Evolutionary conservation across 2,888 invertebrate genomes (phyloP).

Genomic region (Melolontha melolontha): DNA sequence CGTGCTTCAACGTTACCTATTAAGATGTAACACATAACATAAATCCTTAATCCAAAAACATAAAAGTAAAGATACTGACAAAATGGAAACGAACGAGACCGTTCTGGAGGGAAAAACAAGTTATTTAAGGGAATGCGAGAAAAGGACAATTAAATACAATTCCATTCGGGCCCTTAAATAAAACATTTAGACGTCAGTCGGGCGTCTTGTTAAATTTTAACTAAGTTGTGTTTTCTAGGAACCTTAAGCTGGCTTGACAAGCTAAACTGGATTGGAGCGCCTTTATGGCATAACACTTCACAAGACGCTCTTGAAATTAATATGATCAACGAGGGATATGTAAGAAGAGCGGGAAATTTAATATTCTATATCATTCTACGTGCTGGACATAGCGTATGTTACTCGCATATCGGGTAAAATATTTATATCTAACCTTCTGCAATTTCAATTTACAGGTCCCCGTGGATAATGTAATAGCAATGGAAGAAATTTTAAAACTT

Average conservation of each 20-base stretch:
- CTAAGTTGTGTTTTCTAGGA: slow-evolving; percentile 64
- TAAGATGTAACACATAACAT: too few species aligned
- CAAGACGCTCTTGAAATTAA: slow-evolving; percentile 76
- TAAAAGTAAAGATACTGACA: too few species aligned
- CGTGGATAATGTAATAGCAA: slow-evolving; percentile 54
- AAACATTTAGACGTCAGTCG: slow-evolving; percentile 25
- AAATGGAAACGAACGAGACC: not conserved
- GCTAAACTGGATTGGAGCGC: slow-evolving; percentile 74
- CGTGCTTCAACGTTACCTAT: too few species aligned
- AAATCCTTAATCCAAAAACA: too few species aligned
- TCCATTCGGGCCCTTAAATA: slow-evolving; percentile 27
- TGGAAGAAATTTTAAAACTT: slow-evolving; percentile 53
- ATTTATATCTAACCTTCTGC: slow-evolving; percentile 16
- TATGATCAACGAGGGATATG: slow-evolving; percentile 77
- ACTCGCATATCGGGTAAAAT: slow-evolving; percentile 13
- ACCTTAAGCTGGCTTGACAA: slow-evolving; percentile 81
- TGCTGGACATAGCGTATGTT: slow-evolving; percentile 82
- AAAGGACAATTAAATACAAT: slow-evolving; percentile 34
- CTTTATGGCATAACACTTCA: slow-evolving; percentile 73
- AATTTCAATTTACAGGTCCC: slow-evolving; percentile 52
- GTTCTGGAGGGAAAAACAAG: not conserved
- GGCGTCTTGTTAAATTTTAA: slow-evolving; percentile 25
- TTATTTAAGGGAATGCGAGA: slow-evolving; percentile 19
- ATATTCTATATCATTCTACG: slow-evolving; percentile 82
- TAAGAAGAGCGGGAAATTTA: slow-evolving; percentile 77